A percentile compares a stretch with the other conserved stretches of the same genome.
These are phyloP conservation scores for Apeltes quadracus DNA, from an alignment of 2,113 vertebrate species.

Conservation along the genomic window DNA sequence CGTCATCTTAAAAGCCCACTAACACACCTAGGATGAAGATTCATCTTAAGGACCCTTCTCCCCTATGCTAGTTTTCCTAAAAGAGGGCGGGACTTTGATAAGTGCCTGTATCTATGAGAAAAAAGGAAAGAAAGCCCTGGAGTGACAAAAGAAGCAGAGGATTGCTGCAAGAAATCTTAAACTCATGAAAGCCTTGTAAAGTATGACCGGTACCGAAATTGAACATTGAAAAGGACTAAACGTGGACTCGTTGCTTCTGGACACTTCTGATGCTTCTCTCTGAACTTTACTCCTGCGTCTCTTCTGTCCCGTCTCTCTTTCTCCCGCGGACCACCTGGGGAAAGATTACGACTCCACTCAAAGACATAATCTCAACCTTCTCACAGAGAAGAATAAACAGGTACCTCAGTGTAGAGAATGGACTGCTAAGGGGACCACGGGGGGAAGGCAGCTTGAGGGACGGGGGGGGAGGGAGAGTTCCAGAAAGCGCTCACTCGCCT, in stretches of 20 bases:
- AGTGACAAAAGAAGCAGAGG: constrained; percentile 15
- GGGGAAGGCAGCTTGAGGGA: constrained; percentile 8
- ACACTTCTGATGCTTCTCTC: constrained; percentile 29
- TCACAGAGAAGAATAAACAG: constrained; percentile 12
- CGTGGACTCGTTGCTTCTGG: constrained; percentile 18
- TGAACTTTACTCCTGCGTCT: constrained; percentile 41
- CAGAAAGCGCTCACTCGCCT: constrained; percentile 35
- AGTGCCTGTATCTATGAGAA: constrained; percentile 70
- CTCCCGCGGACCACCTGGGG: constrained; percentile 60
- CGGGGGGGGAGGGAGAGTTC: constrained; percentile 5
- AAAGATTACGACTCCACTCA: constrained; percentile 38
- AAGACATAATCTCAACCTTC: constrained; percentile 31
- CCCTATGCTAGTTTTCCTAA: constrained; percentile 29
- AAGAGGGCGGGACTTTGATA: constrained; percentile 63
- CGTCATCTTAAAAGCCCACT: constrained; percentile 41
- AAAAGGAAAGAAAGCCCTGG: constrained; percentile 34
- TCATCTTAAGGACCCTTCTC: constrained; percentile 11
- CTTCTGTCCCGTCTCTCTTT: constrained; percentile 49
- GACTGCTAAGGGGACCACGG: constrained; percentile 27
- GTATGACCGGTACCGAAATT: constrained; percentile 3
- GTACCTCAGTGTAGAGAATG: constrained; percentile 3
- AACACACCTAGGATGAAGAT: constrained; percentile 31
- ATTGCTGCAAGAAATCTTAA: constrained; percentile 6
- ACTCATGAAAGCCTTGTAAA: constrained; percentile 12
- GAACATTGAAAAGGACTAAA: constrained; percentile 33